Evolutionary conservation across 2,113 vertebrate species (phyloP).

Genomic region (Jaculus jaculus): DNA sequence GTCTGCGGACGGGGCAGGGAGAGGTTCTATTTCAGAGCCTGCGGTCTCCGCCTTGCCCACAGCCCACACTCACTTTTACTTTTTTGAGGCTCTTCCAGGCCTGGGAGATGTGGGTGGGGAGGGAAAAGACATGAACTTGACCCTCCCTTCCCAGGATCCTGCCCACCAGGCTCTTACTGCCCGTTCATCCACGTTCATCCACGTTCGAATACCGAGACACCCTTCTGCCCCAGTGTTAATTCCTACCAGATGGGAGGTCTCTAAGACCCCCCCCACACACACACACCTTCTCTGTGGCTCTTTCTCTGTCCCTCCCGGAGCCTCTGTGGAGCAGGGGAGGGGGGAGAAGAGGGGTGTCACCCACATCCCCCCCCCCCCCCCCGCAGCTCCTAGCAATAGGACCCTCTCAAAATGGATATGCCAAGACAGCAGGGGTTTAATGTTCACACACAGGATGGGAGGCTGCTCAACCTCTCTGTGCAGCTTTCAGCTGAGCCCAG

Average conservation of each 20-base stretch:
- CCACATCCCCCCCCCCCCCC: fast-evolving
- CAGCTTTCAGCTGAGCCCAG: neutral
- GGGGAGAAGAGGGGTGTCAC: neutral
- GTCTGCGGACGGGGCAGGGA: neutral
- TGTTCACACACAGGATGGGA: too few relatives aligned
- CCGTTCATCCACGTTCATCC: neutral
- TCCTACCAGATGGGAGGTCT: neutral
- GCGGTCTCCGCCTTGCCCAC: neutral
- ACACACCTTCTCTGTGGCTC: neutral
- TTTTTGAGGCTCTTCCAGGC: neutral
- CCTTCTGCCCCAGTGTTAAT: neutral
- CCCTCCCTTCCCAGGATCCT: neutral
- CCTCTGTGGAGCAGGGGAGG: neutral
- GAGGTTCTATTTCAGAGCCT: constrained; percentile 59
- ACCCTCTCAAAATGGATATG: neutral
- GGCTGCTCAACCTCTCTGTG: neutral
- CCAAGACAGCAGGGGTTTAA: neutral
- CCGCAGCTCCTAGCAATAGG: neutral
- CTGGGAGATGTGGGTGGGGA: too few relatives aligned
- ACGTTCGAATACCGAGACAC: neutral
- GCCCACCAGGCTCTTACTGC: neutral
- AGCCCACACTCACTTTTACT: constrained; percentile 62
- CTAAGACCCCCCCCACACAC: neutral
- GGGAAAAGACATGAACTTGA: neutral
- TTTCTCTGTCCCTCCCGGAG: neutral